Base-by-base conservation (phyloP, 2,888 invertebrate genomes). In the Podabrus alpinus region DNA sequence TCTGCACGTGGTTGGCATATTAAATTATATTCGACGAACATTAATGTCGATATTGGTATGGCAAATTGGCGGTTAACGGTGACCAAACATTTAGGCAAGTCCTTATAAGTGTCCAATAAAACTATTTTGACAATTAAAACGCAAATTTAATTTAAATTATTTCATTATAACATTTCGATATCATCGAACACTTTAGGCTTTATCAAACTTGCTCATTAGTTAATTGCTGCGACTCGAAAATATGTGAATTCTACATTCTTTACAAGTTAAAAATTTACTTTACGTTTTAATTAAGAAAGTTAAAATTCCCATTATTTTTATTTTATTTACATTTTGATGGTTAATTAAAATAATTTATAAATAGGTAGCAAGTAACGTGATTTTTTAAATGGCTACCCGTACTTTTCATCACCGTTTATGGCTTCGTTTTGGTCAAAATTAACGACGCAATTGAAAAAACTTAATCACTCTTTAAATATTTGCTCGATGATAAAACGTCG, bases 1-100 rank as follows among this genome's bases (percentile, higher is more conserved):
- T 61, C 16, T 69, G 60, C 59, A 68, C 76, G 67, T 70, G 73
- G 11, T 73, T 71, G 71, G 73, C 70, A 76, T 76, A 71, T 68
- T 73, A 73, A 73, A 73, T 76, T 66, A 45, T 45, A 45, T 45
- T 45, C 45, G 45, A 45, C 45, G n/a, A 45, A 45, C 45, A 45
- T 45, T 62, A 17, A 62, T 62, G 62, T 62, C 16, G 19, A 17
- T 17, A 62, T 17, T 16, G 70, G 70, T 64, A 70, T 64, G 70
- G 64, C 70, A 64, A 69, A 70, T 64, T 21, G 64, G 10, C 64
- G 64, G 25, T 64, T 70, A 70, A 70, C 70, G 70, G 70, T 70
- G 64, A 29, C 45, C 45, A 45, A 45, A 45, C 45, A 45, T 45
- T 45, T 45, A 45, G 45, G 45, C 45, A 45, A 45, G n/a, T 45